Base-by-base conservation (phyloP, 2,113 vertebrate genomes). In the Rhinoderma darwinii region DNA sequence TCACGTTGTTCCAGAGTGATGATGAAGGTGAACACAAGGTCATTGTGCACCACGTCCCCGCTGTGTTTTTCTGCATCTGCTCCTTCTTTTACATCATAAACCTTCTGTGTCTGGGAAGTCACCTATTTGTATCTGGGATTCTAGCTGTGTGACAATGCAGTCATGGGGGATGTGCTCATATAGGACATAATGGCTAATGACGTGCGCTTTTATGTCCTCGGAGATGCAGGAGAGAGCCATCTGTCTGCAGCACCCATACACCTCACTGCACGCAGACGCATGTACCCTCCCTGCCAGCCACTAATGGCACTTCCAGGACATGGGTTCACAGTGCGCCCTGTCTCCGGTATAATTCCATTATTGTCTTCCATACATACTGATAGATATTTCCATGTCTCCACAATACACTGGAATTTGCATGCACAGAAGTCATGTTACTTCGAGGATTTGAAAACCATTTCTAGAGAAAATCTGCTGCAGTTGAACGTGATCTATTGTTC, bases 221-320 rank as follows among this genome's bases (percentile, higher is more conserved):
- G 77, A 81, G 78, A 81, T 8, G 37, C 18, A 6, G 54, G 54
- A 10, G 22, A 81, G 54, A 61, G 56, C 78, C 78, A 81, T 61
- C 78, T 81, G 78, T 27, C 78, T 81, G 32, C 78, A 43, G 78
- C 78, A 81, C 78, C 78, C 78, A 81, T 43, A 61, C 32, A 81
- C 78, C 56, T 81, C 54, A 43, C 37, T 43, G 78, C 78, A 81
- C 54, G 78, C 78, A 56, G 37, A 27, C 37, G 43, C 56, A 5
- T 15, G 35, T 37, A 43, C 56, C 54, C 54, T 81, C 37, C 78
- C 37, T 43, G 54, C 20, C 77, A 59, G 32, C 18, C n/a, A 4
- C 30, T 37, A 51, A 79, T 35, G 35, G 35, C 37, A 37, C 68
- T 20, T 25, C 37, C 68, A 39, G 20, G 32, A n/a, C 72, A 5